A percentile compares a stretch with the other conserved stretches of the same genome.
phyloP scores from a whole-genome alignment of 2,888 invertebrate species.

The Encarsia formosa region DNA sequence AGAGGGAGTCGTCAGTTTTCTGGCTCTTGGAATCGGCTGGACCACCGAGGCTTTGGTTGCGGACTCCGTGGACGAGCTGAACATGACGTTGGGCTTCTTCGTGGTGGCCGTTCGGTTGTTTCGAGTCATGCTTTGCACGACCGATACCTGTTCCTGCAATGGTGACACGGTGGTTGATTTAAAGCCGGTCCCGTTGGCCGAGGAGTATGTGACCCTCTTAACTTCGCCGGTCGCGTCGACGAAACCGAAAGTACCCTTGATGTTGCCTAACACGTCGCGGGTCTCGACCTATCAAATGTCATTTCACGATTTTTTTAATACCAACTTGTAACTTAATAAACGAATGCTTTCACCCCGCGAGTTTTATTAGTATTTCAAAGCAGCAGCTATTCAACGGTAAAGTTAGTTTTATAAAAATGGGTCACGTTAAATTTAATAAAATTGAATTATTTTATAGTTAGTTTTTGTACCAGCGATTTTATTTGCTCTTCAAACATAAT shows the following conservation, averaged over 20 bases:
- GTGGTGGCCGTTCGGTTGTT: conserved; percentile 56
- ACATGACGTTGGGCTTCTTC: conserved; percentile 44
- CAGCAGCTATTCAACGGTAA: no score
- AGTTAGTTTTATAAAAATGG: no score
- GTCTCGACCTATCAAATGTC: conserved; percentile 62
- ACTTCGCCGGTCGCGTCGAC: conserved; percentile 73
- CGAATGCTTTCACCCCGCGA: no score
- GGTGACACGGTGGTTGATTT: conserved; percentile 52
- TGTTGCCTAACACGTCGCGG: conserved; percentile 72
- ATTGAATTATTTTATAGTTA: no score
- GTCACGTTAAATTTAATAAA: no score
- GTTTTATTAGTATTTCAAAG: no score
- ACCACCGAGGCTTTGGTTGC: conserved; percentile 61
- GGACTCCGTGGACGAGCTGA: conserved; percentile 54
- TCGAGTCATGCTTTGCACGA: conserved; percentile 47
- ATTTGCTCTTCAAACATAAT: no score
- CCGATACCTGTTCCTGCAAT: conserved; percentile 50
- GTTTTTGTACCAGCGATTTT: no score
- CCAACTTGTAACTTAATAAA: no score
- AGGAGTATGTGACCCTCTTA: conserved; percentile 73
- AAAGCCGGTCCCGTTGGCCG: conserved; percentile 56
- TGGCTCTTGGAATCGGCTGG: conserved; percentile 62
- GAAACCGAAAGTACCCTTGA: conserved; percentile 80
- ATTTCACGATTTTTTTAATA: conserved; percentile 5
- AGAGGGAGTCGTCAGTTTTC: conserved; percentile 43